Percentiles rank a stretch among this genome's conserved stretches.
These are phyloP conservation scores for Hyles euphorbiae DNA, from an alignment of 1,140 invertebrate genomes.

Conservation along the genomic window DNA sequence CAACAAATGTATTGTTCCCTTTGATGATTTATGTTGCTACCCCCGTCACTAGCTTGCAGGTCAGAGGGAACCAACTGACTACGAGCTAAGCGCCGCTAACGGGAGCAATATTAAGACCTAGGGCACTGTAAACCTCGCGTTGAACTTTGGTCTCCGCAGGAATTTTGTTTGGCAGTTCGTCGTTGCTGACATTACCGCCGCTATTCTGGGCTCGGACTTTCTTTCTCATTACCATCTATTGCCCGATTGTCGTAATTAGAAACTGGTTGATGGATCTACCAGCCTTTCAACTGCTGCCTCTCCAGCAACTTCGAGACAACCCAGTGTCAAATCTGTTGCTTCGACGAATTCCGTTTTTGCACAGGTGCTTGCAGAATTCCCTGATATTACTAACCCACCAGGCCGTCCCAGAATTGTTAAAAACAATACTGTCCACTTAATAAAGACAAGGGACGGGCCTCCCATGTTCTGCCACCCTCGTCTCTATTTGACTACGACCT, in stretches of 20 bases:
- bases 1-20: no score
- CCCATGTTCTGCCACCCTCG: no score
- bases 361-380: conserved; percentile 4
- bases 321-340: conserved; percentile 2
- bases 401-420: no score
- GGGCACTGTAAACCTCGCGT: conserved; percentile 12
- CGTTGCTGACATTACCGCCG: not conserved
- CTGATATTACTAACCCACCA: conserved; percentile 3
- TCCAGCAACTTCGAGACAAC: not conserved
- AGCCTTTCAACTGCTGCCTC: not conserved
- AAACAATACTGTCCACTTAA: no score
- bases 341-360: not conserved
- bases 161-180: conserved; percentile 4
- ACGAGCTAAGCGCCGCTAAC: no score
- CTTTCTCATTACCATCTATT: conserved; percentile 7
- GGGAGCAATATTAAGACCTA: conserved; percentile 30
- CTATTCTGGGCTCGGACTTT: conserved; percentile 7
- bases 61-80: no score
- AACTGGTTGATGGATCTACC: not conserved
- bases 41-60: no score
- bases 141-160: conserved; percentile 5
- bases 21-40: no score
- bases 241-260: not conserved
- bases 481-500: no score
- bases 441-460: no score